Base-by-base conservation (phyloP, 1,140 invertebrate species). In the Potamilus streckersoni region DNA sequence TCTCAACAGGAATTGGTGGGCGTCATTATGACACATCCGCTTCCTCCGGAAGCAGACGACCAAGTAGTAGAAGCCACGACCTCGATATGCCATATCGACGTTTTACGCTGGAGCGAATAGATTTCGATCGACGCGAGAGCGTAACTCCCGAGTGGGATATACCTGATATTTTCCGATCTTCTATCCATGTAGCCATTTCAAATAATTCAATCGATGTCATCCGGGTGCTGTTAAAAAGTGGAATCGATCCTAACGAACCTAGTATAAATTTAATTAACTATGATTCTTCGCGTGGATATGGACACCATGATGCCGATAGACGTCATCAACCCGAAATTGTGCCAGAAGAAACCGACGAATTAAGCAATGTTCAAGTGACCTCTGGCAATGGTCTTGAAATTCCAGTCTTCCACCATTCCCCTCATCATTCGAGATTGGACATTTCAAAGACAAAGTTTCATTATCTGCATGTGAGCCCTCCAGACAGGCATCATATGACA, bases 101-200 rank as follows among this genome's bases (percentile, higher is more conserved):
- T 84, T 58, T 73, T 85, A 58, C 66, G 87, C 38, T 56, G 78
- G 38, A 82, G 84, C 64, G 82, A 80, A 71, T 78, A 84, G 76
- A 82, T 82, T 38, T 79, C 85, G 71, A 83, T 85, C 57, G 88
- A 85, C 72, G 78, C 38, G 83, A 85, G 69, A 88, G 86, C 65
- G 81, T 83, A 15, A 77, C 78, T 13, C 83, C 83, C 0, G 79
- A 80, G 49, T 81, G 79, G 57, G 82, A 82, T 55, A 80, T 80
- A 67, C 91, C 91, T 8, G 85, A 90, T 2, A 90, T 92, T 38
- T 92, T 93, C 89, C 87, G 74, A 61, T 93, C 92, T 80, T 91
- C 92, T 8, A 86, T 93, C 0, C 92, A 93, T 83, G 84, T 92
- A 65, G 92, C 92, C 5, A 90, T 93, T 20, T 91, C 92, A 76